Percentiles rank a stretch among this genome's conserved stretches.
phyloP scores from a whole-genome alignment of 2,113 vertebrate species.

The Aphyosemion australe region DNA sequence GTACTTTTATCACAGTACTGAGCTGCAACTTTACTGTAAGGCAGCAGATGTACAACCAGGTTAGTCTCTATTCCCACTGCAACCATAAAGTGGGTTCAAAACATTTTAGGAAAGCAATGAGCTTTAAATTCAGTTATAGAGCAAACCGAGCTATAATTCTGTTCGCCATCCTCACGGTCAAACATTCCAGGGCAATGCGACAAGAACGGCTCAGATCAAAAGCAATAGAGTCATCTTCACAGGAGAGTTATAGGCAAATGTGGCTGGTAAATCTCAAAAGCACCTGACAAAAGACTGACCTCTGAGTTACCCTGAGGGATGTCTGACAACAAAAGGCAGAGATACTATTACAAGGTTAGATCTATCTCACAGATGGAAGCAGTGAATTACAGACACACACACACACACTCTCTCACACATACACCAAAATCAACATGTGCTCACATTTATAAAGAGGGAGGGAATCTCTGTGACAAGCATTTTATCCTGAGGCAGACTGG shows the following conservation, averaged over 20 bases:
- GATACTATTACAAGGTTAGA: conserved; percentile 59
- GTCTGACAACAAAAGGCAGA: conserved; percentile 55
- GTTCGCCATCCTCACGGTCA: background rate
- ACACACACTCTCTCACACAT: conserved; percentile 2
- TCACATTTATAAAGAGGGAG: conserved; percentile 41
- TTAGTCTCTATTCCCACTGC: background rate
- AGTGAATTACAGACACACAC: conserved; percentile 10
- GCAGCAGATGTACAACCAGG: background rate
- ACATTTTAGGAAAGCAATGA: background rate
- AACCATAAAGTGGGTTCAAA: background rate
- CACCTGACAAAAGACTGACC: conserved; percentile 60
- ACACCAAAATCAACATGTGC: conserved; percentile 15
- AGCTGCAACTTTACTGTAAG: background rate
- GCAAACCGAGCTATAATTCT: background rate
- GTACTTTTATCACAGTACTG: too few relatives aligned
- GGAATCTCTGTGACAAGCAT: conserved; percentile 33
- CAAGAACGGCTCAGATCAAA: conserved; percentile 21
- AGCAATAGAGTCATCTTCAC: conserved; percentile 31
- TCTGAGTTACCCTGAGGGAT: conserved; percentile 57
- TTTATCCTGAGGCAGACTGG: conserved; percentile 12
- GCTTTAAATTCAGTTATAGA: conserved; percentile 5
- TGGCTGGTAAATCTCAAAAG: conserved; percentile 59
- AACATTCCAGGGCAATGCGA: too few relatives aligned
- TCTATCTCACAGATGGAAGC: conserved; percentile 42
- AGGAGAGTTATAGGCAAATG: conserved; percentile 19